Evolutionary conservation across 2,113 vertebrate genomes (phyloP).

Genomic region (Kryptolebias marmoratus): DNA sequence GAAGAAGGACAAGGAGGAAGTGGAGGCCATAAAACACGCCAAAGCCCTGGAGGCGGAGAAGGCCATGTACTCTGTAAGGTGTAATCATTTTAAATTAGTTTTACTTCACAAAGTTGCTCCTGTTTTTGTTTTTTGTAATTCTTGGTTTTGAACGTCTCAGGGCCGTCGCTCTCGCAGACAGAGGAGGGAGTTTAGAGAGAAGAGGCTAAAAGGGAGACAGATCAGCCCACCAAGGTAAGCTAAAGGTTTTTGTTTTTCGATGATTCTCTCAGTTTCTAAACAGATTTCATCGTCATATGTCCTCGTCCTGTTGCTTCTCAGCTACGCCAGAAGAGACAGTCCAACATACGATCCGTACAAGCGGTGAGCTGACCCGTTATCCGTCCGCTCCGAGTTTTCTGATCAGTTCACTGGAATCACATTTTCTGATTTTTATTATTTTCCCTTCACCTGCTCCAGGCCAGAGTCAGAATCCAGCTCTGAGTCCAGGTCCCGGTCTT

Average conservation of each 20-base stretch:
- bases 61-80: slow-evolving; percentile 96
- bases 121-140: background rate
- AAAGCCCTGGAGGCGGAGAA: slow-evolving; percentile 97
- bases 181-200: slow-evolving; percentile 94
- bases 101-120: background rate
- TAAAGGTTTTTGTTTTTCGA: background rate
- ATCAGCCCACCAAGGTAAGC: slow-evolving; percentile 95
- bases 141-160: slow-evolving; percentile 66
- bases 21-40: slow-evolving; percentile 95
- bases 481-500: slow-evolving; percentile 87
- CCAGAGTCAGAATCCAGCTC: slow-evolving; percentile 89
- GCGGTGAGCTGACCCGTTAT: slow-evolving; percentile 76
- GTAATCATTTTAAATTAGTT: background rate
- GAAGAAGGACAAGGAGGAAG: slow-evolving; percentile 96
- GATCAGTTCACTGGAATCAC: background rate
- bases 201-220: slow-evolving; percentile 92
- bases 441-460: slow-evolving; percentile 43
- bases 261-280: background rate
- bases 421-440: background rate
- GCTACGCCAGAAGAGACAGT: slow-evolving; percentile 94
- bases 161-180: slow-evolving; percentile 93
- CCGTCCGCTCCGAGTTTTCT: background rate
- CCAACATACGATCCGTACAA: slow-evolving; percentile 97
- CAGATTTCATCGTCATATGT: background rate
- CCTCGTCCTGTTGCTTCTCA: slow-evolving; percentile 48